Base-by-base conservation (phyloP, 2,113 vertebrate species). In the Raja brachyura region DNA sequence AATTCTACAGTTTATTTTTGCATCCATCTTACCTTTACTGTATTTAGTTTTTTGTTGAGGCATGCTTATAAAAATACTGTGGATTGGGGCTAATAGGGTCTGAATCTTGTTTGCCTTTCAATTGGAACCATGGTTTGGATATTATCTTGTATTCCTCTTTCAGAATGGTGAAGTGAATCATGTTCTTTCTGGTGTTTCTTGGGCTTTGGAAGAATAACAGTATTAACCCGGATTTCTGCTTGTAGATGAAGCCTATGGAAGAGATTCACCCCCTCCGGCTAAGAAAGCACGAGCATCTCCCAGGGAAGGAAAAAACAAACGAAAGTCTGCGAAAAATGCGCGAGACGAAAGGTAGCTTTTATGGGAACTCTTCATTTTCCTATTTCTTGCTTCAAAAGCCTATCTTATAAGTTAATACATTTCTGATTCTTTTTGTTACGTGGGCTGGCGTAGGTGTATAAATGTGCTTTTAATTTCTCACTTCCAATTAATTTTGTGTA, bases 271-370 rank as follows among this genome's bases (percentile, higher is more conserved):
- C 75, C 98, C 98, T 96, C 98, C 98, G 2, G 94, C 97, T 94
- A 99, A 99, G 96, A 99, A 99, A 97, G 97, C 98, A 93, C 98
- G 98, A 4, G 95, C 98, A 0, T 97, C 98, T 94, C 97, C 98
- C 22, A 97, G 98, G 93, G 99, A 99, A 95, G 97, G 97, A 86
- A 99, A 99, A 96, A 98, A 97, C 94, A 99, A 99, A 96, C 98
- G 98, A 93, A 95, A 97, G 83, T 95, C 97, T 95, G 97, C 97
- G 94, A 99, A 99, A 97, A 99, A 99, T 94, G 99, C 98, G 81
- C 97, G 99, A 95, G 98, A 99, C 94, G 99, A 99, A 94, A 99
- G 98, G 99, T 98, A 95, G 95, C 93, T 25, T 92, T 48, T 74
- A 54, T 73, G 3, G 13, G 3, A 92, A 28, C 83, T 31, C 59